phyloP scores from a whole-genome alignment of 1,140 invertebrate genomes.

The Bombus difficillimus region DNA sequence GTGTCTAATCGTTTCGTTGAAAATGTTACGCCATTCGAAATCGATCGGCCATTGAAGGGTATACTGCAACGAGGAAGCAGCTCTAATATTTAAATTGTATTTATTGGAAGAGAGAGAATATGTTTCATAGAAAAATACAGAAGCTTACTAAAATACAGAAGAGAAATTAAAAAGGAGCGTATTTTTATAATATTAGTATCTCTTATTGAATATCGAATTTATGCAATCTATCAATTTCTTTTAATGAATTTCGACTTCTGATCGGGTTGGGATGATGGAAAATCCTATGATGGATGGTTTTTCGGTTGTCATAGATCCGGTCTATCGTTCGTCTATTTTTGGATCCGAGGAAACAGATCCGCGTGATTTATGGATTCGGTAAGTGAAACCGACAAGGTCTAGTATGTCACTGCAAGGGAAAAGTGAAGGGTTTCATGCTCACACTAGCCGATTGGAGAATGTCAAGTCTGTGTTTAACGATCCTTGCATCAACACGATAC shows the following conservation, averaged over 20 bases:
- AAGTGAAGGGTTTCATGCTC: constrained; percentile 59
- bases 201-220: too few relatives aligned
- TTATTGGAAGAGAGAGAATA: too few relatives aligned
- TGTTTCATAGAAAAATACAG: too few relatives aligned
- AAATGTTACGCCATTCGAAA: neutral
- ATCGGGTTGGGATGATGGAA: neutral
- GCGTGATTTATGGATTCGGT: constrained; percentile 55
- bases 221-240: too few relatives aligned
- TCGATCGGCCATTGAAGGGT: too few relatives aligned
- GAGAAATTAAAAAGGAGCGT: too few relatives aligned
- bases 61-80: too few relatives aligned
- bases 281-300: neutral
- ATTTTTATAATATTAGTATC: too few relatives aligned
- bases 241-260: too few relatives aligned
- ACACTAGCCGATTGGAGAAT: constrained; percentile 40
- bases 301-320: neutral
- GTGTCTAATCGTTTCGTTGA: neutral
- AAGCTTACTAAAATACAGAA: too few relatives aligned
- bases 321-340: constrained; percentile 60
- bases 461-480: constrained; percentile 40
- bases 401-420: constrained; percentile 20
- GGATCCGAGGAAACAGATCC: neutral
- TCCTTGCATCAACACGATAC: neutral
- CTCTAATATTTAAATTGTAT: too few relatives aligned
- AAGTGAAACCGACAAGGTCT: constrained; percentile 69